phyloP scores from a whole-genome alignment of 1,140 invertebrate species.

The Solenopsis invicta region DNA sequence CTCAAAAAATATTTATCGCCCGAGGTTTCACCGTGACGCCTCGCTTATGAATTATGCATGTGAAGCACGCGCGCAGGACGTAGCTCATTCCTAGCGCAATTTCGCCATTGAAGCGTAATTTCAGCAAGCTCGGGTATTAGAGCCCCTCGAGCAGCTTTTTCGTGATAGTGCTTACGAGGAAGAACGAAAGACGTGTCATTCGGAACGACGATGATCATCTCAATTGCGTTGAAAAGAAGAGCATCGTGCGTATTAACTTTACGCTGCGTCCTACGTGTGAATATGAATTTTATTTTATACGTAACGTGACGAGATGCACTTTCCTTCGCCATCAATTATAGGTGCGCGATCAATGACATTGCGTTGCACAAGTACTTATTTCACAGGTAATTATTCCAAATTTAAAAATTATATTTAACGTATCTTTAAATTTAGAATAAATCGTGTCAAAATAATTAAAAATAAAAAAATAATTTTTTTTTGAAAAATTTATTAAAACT shows the following conservation, averaged over 20 bases:
- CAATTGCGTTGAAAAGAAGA: conserved; percentile 33
- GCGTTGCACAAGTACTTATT: background rate
- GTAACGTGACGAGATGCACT: background rate
- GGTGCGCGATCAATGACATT: background rate
- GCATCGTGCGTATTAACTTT: conserved; percentile 19
- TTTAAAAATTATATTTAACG: conserved; percentile 4
- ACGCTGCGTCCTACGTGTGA: background rate
- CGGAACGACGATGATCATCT: conserved; percentile 40
- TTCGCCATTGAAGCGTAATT: conserved; percentile 78
- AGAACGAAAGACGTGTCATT: conserved; percentile 67
- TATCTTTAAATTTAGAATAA: background rate
- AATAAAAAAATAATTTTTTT: background rate
- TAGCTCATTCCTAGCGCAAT: conserved; percentile 77
- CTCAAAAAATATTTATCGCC: conserved; percentile 81
- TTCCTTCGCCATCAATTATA: background rate
- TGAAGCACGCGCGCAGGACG: conserved; percentile 74
- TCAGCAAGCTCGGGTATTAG: conserved; percentile 70
- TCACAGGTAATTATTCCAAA: background rate
- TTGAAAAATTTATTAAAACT: background rate
- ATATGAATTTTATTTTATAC: conserved; percentile 5
- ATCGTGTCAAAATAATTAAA: background rate
- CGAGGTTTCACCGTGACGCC: conserved; percentile 78
- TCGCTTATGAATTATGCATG: conserved; percentile 85
- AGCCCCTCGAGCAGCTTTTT: conserved; percentile 71
- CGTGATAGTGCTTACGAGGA: conserved; percentile 67